Conservation (phyloP, 2,888 invertebrate genomes). For the Perdita meconis region DNA sequence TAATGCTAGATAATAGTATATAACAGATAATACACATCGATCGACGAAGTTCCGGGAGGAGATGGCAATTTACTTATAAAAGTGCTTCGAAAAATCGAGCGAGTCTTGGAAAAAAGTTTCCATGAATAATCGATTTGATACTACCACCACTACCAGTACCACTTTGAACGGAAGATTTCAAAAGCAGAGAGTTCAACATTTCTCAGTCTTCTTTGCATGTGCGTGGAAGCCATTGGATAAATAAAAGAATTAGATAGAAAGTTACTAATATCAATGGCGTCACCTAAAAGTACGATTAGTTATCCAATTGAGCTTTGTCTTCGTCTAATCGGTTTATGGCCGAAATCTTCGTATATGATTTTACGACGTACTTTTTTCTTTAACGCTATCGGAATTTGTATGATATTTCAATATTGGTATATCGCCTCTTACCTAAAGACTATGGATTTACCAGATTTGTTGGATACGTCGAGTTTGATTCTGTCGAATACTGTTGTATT, state of each 20-base stretch:
- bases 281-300: slow-evolving; percentile 26
- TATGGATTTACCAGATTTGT: too few relatives aligned
- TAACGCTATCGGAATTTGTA: too few relatives aligned
- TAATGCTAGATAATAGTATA: not conserved
- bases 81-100: slow-evolving; percentile 2
- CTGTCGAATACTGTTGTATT: slow-evolving; percentile 54
- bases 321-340: slow-evolving; percentile 59
- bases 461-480: slow-evolving; percentile 12
- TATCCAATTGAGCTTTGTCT: slow-evolving; percentile 48
- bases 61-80: not conserved
- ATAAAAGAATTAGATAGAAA: too few relatives aligned
- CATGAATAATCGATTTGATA: too few relatives aligned
- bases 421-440: too few relatives aligned
- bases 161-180: not conserved
- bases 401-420: too few relatives aligned
- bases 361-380: too few relatives aligned
- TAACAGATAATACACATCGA: not conserved
- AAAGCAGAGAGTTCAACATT: not conserved
- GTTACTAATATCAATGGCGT: slow-evolving; percentile 10
- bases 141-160: too few relatives aligned
- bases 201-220: too few relatives aligned
- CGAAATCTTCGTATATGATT: slow-evolving; percentile 30
- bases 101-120: not conserved
- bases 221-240: not conserved
- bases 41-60: not conserved